Conservation (phyloP, 2,888 invertebrate genomes). For the Diploptera punctata region DNA sequence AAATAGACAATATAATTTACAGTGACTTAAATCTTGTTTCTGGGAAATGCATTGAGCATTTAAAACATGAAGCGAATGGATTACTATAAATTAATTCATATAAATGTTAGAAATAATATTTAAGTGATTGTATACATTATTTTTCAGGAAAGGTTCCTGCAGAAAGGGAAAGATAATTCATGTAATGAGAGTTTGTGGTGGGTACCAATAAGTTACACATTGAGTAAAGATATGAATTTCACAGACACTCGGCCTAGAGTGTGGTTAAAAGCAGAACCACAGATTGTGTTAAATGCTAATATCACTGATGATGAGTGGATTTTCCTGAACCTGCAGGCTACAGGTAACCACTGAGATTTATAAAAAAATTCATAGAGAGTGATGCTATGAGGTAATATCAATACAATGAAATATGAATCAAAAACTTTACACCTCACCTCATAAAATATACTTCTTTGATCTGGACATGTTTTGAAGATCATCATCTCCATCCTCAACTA, state of each 20-base stretch:
- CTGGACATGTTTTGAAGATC: no score
- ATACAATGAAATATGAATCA: no score
- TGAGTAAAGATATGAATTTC: conserved; percentile 60
- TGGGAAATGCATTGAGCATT: no score
- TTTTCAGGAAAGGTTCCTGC: conserved; percentile 23
- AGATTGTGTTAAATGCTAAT: conserved; percentile 52
- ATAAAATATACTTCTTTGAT: no score
- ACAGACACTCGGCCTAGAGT: conserved; percentile 66
- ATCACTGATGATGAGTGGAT: conserved; percentile 65
- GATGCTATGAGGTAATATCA: background rate
- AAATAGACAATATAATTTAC: no score
- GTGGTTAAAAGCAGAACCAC: conserved; percentile 64
- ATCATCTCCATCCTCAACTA: background rate
- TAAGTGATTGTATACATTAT: no score
- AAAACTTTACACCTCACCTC: no score
- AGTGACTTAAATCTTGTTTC: no score
- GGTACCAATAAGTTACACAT: background rate
- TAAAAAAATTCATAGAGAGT: background rate
- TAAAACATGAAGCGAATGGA: no score
- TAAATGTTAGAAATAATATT: no score
- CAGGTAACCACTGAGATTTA: conserved; percentile 59
- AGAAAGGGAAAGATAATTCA: background rate
- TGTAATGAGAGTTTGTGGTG: background rate
- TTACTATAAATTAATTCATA: no score
- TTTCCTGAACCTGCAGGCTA: conserved; percentile 76